Evolutionary conservation across 2,797 vertebrate genomes (phyloP), one percentile per base, ranked within the genome.

Genomic region (Premnoplex brunnescens): DNA sequence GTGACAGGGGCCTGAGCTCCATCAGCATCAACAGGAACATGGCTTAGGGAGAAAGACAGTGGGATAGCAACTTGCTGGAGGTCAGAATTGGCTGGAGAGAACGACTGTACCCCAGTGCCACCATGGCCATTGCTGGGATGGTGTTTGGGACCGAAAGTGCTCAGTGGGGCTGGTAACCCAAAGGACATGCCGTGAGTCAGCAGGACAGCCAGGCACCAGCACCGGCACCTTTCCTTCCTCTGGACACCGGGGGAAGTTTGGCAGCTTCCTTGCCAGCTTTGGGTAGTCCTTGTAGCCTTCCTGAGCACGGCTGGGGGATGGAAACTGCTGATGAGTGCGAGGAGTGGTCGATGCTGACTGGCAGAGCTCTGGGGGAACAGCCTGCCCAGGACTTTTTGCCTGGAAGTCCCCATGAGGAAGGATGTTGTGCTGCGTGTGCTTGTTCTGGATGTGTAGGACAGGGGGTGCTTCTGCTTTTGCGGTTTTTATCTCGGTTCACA

Each of bases 391-490:
- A 63, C 19, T 79, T 96, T 85, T 86, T 72, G 81, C 81, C 20
- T 89, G 93, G 88, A 97, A 91, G 88, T 80, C 80, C 91, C 87
- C 37, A 0, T 1, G 63, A 58, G 88, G 92, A 81, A 88, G 69
- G n/a, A 30, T 5, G 20, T 48, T 62, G 41, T 83, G 91, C 89
- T 91, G 82, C 0, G 10, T 78, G 83, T 0, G 46, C 82, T 95
- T 30, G 3, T 90, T 95, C 81, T 67, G 88, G 85, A 39, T 5
- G 49, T 7, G 82, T 23, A 74, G 81, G 71, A 55, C 54, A 51
- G 55, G 17, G 46, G 88, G 32, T 39, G 60, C 85, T 96, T 96
- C 96, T 96, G 85, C 87, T 96, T 96, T 91, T 88, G 87, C 0
- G n/a, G 91, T 74, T 71, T 76, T 69, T 72, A 36, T 89, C 76